Conservation (phyloP, 2,797 vertebrate species). For the Ara ararauna region DNA sequence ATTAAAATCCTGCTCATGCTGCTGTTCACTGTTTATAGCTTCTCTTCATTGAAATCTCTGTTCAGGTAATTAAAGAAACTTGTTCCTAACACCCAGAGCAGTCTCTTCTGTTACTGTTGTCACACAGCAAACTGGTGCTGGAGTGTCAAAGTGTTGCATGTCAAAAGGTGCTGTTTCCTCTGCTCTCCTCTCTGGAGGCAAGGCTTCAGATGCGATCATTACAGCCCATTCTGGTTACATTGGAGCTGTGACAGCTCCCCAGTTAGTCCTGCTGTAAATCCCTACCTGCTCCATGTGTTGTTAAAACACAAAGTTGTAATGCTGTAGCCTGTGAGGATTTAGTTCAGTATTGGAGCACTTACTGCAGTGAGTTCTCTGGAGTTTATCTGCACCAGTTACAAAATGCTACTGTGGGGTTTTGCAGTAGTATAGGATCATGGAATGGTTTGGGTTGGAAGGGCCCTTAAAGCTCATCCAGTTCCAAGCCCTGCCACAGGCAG, state of each 20-base stretch:
- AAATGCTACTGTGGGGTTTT: neutral
- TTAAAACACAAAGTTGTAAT: neutral
- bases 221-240: neutral
- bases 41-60: constrained; percentile 84
- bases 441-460: neutral
- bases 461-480: neutral
- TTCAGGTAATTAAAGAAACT: constrained; percentile 83
- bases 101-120: neutral
- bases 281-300: neutral
- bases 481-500: too few relatives aligned
- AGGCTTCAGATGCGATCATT: neutral
- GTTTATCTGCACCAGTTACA: neutral
- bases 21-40: constrained; percentile 89
- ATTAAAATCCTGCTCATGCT: constrained; percentile 93
- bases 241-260: neutral
- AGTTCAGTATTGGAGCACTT: neutral
- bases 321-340: neutral
- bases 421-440: neutral
- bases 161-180: neutral
- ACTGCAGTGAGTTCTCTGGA: neutral
- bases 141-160: neutral
- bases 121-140: neutral
- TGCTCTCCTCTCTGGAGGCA: neutral
- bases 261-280: neutral
- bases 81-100: neutral